These are phyloP conservation scores for Rafetus swinhoei DNA, from an alignment of 2,113 vertebrate genomes.

Conservation along the genomic window DNA sequence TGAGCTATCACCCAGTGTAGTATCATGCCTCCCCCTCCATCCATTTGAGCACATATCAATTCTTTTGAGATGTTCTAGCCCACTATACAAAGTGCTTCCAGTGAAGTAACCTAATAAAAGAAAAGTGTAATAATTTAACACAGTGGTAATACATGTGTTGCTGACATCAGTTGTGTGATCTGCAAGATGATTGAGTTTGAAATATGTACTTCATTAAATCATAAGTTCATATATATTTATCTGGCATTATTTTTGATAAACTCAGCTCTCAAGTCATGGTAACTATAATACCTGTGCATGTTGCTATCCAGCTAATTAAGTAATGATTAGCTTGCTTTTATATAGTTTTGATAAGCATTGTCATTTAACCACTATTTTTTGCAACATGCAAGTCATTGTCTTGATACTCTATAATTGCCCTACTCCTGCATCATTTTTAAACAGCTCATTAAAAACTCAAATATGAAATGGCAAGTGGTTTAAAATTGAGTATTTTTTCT, in stretches of 20 bases:
- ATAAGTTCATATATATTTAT: slow-evolving; percentile 50
- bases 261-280: slow-evolving; percentile 53
- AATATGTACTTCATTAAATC: slow-evolving; percentile 46
- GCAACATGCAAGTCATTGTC: slow-evolving; percentile 49
- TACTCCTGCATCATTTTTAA: slow-evolving; percentile 53
- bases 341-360: slow-evolving; percentile 25
- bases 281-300: slow-evolving; percentile 50
- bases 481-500: slow-evolving; percentile 70
- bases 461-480: slow-evolving; percentile 72
- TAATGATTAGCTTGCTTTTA: slow-evolving; percentile 58
- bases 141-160: slow-evolving; percentile 48
- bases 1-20: slow-evolving; percentile 55
- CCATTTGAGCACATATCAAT: slow-evolving; percentile 42
- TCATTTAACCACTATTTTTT: slow-evolving; percentile 32
- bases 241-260: slow-evolving; percentile 65
- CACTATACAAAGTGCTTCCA: slow-evolving; percentile 65
- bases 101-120: slow-evolving; percentile 65
- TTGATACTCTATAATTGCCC: slow-evolving; percentile 45
- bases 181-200: slow-evolving; percentile 63
- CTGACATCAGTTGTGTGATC: slow-evolving; percentile 61
- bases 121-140: slow-evolving; percentile 57
- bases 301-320: slow-evolving; percentile 68
- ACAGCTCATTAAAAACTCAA: slow-evolving; percentile 62
- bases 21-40: neutral
- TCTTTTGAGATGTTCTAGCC: slow-evolving; percentile 51